Percentiles rank a stretch among this genome's conserved stretches.
These are phyloP conservation scores for Adoxophyes honmai DNA, from an alignment of 1,140 invertebrate genomes.

Conservation along the genomic window DNA sequence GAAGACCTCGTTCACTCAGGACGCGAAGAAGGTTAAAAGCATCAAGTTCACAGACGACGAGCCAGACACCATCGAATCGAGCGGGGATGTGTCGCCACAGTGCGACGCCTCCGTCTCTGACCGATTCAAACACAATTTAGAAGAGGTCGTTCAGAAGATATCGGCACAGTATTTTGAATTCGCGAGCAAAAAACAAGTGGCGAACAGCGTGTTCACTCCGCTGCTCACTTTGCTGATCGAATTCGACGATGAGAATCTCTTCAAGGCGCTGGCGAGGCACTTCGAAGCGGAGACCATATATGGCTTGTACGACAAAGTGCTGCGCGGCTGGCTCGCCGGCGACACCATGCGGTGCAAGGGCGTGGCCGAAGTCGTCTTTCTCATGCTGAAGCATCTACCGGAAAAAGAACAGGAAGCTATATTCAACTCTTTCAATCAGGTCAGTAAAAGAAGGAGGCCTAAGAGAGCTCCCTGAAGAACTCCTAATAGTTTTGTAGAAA, in stretches of 20 bases:
- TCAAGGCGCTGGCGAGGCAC: constrained; percentile 27
- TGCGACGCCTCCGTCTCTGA: constrained; percentile 16
- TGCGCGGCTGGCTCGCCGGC: constrained; percentile 33
- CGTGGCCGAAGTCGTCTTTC: constrained; percentile 43
- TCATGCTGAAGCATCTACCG: constrained; percentile 33
- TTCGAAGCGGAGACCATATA: constrained; percentile 23
- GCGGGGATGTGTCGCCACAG: background rate
- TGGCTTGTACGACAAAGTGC: constrained; percentile 35
- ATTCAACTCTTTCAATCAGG: constrained; percentile 42
- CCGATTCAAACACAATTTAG: constrained; percentile 36
- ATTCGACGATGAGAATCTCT: constrained; percentile 33
- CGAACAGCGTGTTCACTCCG: constrained; percentile 22
- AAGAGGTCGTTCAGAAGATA: constrained; percentile 24
- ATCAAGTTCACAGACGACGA: constrained; percentile 36
- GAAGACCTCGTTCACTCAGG: constrained; percentile 29
- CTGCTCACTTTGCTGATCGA: constrained; percentile 35
- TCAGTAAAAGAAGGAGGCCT: constrained; percentile 16
- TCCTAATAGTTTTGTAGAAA: background rate
- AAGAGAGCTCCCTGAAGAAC: background rate
- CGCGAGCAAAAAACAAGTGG: constrained; percentile 25
- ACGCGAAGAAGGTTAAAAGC: constrained; percentile 29
- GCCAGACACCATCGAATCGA: constrained; percentile 14
- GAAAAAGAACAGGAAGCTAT: constrained; percentile 40
- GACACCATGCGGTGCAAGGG: constrained; percentile 40
- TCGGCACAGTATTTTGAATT: constrained; percentile 37